Conservation (phyloP, 1,140 invertebrate genomes). For the Drosophila ogumai region DNA sequence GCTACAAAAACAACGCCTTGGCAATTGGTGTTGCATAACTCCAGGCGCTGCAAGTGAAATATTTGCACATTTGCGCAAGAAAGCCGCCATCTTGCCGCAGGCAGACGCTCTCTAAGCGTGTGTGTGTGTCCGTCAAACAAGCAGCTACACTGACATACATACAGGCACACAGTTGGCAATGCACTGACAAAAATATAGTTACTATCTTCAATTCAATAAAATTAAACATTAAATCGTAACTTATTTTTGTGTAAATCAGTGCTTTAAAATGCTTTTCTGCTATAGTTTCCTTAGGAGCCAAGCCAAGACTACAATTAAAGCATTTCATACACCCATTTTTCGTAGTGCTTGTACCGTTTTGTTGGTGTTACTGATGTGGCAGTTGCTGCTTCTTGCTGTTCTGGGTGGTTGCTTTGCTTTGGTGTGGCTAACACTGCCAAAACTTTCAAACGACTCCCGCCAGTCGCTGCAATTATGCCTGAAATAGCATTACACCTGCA, state of each 20-base stretch:
- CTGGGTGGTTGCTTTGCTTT: constrained; percentile 33
- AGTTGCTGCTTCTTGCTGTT: constrained; percentile 13
- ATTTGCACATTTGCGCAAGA: constrained; percentile 53
- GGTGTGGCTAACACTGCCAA: constrained; percentile 36
- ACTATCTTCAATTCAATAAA: neutral
- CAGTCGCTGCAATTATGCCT: constrained; percentile 50
- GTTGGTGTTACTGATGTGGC: constrained; percentile 10
- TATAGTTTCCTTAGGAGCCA: no score
- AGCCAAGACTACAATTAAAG: neutral
- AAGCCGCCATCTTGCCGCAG: constrained; percentile 36
- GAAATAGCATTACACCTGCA: constrained; percentile 43
- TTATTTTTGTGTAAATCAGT: no score
- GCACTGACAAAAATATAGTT: neutral
- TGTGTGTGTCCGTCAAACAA: constrained; percentile 24
- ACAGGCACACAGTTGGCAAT: neutral
- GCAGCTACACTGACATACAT: neutral
- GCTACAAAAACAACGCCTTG: constrained; percentile 35
- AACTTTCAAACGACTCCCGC: constrained; percentile 48
- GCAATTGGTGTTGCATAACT: constrained; percentile 43
- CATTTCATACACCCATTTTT: neutral
- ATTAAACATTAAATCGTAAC: no score
- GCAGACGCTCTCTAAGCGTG: neutral
- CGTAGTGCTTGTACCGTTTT: constrained; percentile 7
- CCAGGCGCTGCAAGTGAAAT: constrained; percentile 51
- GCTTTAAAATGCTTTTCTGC: no score